phyloP scores from a whole-genome alignment of 53 echinoderm and acorn worm species.

The Crossaster papposus region DNA sequence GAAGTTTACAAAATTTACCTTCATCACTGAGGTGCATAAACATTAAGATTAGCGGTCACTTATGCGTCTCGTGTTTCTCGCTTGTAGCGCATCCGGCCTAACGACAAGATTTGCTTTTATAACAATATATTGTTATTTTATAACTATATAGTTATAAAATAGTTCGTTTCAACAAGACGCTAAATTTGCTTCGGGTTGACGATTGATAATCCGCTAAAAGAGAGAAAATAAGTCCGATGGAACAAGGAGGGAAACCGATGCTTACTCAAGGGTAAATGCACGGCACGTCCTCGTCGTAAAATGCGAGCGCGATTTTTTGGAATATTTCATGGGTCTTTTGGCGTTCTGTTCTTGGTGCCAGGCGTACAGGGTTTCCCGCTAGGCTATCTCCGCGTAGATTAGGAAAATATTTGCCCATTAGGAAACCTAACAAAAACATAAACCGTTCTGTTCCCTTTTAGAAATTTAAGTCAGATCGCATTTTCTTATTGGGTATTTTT shows the following conservation, averaged over 20 bases:
- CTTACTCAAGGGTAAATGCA: neutral
- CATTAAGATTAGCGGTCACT: neutral
- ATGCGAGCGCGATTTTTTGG: slow-evolving; percentile 25
- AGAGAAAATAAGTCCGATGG: neutral
- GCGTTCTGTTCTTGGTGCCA: neutral
- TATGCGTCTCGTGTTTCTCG: neutral
- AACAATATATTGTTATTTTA: too few relatives aligned
- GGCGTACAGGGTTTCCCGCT: neutral
- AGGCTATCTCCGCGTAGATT: slow-evolving; percentile 10
- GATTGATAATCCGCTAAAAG: neutral
- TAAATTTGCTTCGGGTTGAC: neutral
- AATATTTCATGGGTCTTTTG: slow-evolving; percentile 24
- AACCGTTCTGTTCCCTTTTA: neutral
- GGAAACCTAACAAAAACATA: neutral
- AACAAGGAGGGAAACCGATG: slow-evolving; percentile 20
- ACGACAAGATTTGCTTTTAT: neutral
- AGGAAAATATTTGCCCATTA: neutral
- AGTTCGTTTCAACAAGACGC: neutral
- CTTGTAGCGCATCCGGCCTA: slow-evolving; percentile 15
- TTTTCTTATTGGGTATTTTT: neutral
- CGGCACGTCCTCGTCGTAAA: neutral
- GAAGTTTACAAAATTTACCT: neutral
- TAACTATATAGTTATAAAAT: too few relatives aligned
- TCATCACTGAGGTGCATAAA: too few relatives aligned
- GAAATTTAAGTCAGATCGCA: neutral